Evolutionary conservation across 1,140 invertebrate species (phyloP).

Genomic region (Diuraphis noxia): DNA sequence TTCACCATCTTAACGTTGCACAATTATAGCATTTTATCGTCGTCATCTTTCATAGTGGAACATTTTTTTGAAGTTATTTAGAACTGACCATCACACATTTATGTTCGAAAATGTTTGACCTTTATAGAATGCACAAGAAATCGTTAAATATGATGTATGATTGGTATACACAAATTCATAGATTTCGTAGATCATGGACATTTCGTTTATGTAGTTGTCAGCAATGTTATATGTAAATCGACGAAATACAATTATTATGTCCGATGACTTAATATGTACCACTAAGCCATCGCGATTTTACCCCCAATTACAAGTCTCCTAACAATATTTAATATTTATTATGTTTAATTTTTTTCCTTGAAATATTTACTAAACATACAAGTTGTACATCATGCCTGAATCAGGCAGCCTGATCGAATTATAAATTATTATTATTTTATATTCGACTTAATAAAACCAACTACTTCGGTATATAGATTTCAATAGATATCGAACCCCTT

Average conservation of each 20-base stretch:
- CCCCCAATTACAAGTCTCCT: neutral
- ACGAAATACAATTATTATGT: neutral
- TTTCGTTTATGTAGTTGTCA: neutral
- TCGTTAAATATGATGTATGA: neutral
- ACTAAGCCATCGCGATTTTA: neutral
- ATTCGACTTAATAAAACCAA: neutral
- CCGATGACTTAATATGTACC: neutral
- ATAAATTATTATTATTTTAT: neutral
- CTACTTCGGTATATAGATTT: neutral
- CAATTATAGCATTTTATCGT: neutral
- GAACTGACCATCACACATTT: neutral
- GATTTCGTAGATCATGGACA: neutral
- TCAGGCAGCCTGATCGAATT: neutral
- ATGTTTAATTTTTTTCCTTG: neutral
- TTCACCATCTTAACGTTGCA: neutral
- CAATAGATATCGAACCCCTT: neutral
- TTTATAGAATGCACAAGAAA: neutral
- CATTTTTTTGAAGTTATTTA: neutral
- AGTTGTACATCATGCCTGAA: neutral
- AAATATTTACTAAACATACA: neutral
- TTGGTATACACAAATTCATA: neutral
- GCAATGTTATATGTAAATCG: neutral
- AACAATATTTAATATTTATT: neutral
- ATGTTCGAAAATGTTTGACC: neutral
- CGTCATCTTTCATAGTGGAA: neutral